Evolutionary conservation across 1,140 invertebrate species (phyloP).

Genomic region (Dendrolimus kikuchii): DNA sequence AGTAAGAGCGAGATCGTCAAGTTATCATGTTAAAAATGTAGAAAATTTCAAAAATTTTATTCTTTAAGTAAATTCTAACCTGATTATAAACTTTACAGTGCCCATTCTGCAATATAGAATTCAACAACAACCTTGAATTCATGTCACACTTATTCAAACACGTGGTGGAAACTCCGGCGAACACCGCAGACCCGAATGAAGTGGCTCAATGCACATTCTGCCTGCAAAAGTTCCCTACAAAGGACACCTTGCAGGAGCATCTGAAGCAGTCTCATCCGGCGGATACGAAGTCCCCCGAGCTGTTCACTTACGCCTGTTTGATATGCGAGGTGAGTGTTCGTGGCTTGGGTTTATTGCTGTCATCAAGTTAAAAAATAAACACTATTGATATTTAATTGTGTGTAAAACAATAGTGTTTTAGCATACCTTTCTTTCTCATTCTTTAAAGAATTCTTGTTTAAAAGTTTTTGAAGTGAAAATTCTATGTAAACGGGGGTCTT

Average conservation of each 20-base stretch:
- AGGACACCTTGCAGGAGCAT: constrained; percentile 70
- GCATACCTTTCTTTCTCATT: too few relatives aligned
- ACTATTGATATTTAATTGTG: too few relatives aligned
- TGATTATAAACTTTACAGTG: constrained; percentile 53
- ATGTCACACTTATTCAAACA: constrained; percentile 82
- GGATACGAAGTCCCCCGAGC: constrained; percentile 71
- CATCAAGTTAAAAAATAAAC: background rate
- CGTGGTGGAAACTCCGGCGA: constrained; percentile 57
- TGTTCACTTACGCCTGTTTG: constrained; percentile 75
- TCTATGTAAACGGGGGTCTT: too few relatives aligned
- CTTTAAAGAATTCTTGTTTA: too few relatives aligned
- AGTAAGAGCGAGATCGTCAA: too few relatives aligned
- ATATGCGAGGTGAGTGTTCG: constrained; percentile 78
- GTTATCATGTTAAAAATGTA: too few relatives aligned
- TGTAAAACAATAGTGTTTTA: too few relatives aligned
- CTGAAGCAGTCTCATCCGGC: constrained; percentile 73
- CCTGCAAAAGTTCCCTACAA: constrained; percentile 63
- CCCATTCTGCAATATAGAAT: constrained; percentile 72
- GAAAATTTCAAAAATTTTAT: too few relatives aligned
- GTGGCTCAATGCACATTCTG: constrained; percentile 74
- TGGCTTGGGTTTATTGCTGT: background rate
- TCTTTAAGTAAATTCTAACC: constrained; percentile 3
- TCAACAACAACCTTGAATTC: constrained; percentile 76
- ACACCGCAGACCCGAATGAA: constrained; percentile 32
- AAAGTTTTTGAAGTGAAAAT: too few relatives aligned